Evolutionary conservation across 2,888 invertebrate genomes (phyloP).

Genomic region (Aproaerema taeniolella): DNA sequence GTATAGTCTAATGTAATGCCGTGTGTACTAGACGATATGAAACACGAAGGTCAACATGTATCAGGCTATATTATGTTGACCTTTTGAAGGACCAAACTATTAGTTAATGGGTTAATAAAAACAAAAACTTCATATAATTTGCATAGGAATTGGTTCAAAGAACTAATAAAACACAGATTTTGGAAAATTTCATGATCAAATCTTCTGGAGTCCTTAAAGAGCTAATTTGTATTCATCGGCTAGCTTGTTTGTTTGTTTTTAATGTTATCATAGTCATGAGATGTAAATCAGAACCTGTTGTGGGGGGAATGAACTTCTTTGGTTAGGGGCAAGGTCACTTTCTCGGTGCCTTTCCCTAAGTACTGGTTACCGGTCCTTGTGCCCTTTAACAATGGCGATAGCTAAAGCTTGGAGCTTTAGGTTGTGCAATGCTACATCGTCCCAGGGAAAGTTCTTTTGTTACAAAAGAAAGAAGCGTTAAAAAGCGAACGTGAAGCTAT

Average conservation of each 20-base stretch:
- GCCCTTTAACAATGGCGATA: constrained; percentile 8
- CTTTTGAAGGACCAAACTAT: too few species aligned
- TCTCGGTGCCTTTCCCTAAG: constrained; percentile 39
- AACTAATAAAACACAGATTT: too few species aligned
- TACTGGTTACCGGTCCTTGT: constrained; percentile 51
- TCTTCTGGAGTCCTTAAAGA: too few species aligned
- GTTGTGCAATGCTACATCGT: constrained; percentile 3
- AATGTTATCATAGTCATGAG: neutral
- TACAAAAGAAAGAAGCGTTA: neutral
- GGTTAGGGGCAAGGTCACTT: constrained; percentile 58
- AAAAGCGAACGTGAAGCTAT: constrained; percentile 2
- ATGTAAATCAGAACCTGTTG: constrained; percentile 1
- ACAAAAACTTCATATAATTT: too few species aligned
- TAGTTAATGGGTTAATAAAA: too few species aligned
- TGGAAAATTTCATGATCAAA: too few species aligned
- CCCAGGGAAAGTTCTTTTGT: constrained; percentile 6
- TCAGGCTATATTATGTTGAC: too few species aligned
- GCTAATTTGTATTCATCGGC: constrained; percentile 1
- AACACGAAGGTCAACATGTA: too few species aligned
- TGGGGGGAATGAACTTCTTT: constrained; percentile 8
- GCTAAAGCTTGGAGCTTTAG: too few species aligned
- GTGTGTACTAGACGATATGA: too few species aligned
- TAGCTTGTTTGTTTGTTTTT: neutral
- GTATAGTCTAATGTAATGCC: too few species aligned
- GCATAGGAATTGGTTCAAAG: too few species aligned